These are phyloP conservation scores for Metopia argyrocephala DNA, from an alignment of 2,888 invertebrate species.

Conservation along the genomic window DNA sequence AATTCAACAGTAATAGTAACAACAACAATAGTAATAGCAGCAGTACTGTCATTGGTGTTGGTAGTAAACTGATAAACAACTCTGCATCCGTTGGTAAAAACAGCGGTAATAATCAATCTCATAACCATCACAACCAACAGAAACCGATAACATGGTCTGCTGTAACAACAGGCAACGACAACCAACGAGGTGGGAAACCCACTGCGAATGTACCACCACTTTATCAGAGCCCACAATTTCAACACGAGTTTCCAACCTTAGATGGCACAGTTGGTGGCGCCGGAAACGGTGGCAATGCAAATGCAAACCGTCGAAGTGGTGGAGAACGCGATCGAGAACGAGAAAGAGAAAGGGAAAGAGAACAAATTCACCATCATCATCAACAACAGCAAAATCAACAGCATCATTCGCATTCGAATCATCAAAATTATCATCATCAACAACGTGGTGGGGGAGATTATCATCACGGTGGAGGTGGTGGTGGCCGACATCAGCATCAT, in stretches of 20 bases:
- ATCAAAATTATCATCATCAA: slow-evolving; percentile 67
- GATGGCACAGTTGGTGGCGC: slow-evolving; percentile 80
- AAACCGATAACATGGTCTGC: slow-evolving; percentile 82
- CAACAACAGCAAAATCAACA: slow-evolving; percentile 64
- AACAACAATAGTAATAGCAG: slow-evolving; percentile 66
- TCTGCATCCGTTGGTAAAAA: slow-evolving; percentile 55
- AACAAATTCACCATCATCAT: slow-evolving; percentile 64
- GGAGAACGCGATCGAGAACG: slow-evolving; percentile 66
- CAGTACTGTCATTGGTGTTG: slow-evolving; percentile 68
- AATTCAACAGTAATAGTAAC: slow-evolving; percentile 63
- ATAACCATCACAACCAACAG: slow-evolving; percentile 72
- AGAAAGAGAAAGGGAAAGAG: slow-evolving; percentile 75
- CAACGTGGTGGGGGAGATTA: slow-evolving; percentile 56
- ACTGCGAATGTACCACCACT: slow-evolving; percentile 80
- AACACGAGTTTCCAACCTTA: slow-evolving; percentile 96
- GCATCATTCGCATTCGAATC: slow-evolving; percentile 67
- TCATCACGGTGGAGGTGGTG: slow-evolving; percentile 54
- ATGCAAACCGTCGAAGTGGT: slow-evolving; percentile 69
- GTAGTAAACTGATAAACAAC: slow-evolving; percentile 69
- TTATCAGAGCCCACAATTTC: slow-evolving; percentile 92
- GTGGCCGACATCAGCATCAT: slow-evolving; percentile 68
- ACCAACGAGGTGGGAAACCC: slow-evolving; percentile 68
- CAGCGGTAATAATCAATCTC: slow-evolving; percentile 66
- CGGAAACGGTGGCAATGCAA: slow-evolving; percentile 69
- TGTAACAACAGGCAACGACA: slow-evolving; percentile 80